Base-by-base conservation (phyloP, 2,888 invertebrate species). In the Dolomedes plantarius region DNA sequence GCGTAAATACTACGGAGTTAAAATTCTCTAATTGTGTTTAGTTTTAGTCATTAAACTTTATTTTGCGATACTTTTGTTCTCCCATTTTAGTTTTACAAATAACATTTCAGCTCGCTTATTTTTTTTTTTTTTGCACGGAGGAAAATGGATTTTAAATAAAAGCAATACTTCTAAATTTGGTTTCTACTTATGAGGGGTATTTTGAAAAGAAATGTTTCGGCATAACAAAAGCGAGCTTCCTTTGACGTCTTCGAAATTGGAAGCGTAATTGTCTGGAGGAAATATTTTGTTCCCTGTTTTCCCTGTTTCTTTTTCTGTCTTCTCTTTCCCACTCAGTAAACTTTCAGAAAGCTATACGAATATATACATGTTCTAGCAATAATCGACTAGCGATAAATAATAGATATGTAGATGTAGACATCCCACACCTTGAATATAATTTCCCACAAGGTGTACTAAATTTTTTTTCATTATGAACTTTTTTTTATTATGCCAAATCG, bases 21-120 rank as follows among this genome's bases (percentile, higher is more conserved):
- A 64, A 64, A 69, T 64, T 71, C 68, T 64, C 64, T 82, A 82
- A 82, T 81, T 81, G 74, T 69, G 71, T 71, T 76, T 71, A 69
- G 56, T 64, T 71, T 29, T 36, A 32, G 62, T 32, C 75, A 76
- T 76, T 82, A 71, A 67, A 67, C 65, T 67, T 67, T 32, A 67
- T 67, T 32, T 67, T 32, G 32, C 56, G 2, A 23, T 46, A 64
- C 13, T 64, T 64, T 28, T 64, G 64, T 27, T 64, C 11, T 28
- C 7, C 13, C 28, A 7, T 67, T 67, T 56, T 23, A 56, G 3
- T 56, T 56, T 56, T 56, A 16, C 56, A 23, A 56, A 56, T 23
- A 23, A 19, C 56, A 23, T 56, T 56, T 23, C 23, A 23, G 56
- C 5, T 56, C 3, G 23, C 16, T 23, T 23, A 3, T 7, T 16